phyloP scores from a whole-genome alignment of 2,113 vertebrate genomes.

The Tonatia bakeri region DNA sequence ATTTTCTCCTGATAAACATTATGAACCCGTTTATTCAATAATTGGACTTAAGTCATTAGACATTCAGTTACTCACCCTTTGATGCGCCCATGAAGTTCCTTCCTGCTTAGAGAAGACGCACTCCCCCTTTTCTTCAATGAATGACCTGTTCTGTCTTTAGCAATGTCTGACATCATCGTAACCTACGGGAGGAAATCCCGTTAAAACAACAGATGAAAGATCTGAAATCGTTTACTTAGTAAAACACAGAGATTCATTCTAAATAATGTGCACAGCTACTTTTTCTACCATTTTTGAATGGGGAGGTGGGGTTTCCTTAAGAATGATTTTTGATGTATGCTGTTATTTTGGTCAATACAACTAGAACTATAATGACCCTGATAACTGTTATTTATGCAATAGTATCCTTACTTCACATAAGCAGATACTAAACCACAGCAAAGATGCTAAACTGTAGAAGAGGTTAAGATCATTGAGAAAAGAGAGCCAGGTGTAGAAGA shows the following conservation, averaged over 20 bases:
- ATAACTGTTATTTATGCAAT: background rate
- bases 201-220: background rate
- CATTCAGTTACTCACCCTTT: constrained; percentile 83
- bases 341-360: background rate
- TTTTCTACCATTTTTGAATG: background rate
- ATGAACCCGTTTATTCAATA: background rate
- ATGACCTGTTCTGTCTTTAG: constrained; percentile 77
- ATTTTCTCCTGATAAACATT: background rate
- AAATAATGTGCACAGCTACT: background rate
- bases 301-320: background rate
- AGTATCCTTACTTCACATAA: background rate
- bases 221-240: background rate
- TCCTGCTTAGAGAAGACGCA: constrained; percentile 78
- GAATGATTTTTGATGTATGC: background rate
- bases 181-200: background rate
- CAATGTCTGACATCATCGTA: constrained; percentile 78
- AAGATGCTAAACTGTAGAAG: background rate
- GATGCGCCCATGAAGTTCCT: constrained; percentile 70
- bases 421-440: background rate
- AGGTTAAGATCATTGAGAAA: background rate
- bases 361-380: background rate
- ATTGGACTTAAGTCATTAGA: background rate
- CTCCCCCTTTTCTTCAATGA: constrained; percentile 79
- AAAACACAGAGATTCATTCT: background rate
- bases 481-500: background rate